Evolutionary conservation across 2,888 invertebrate species (phyloP).

Genomic region (Glyphotaelius pellucidus): DNA sequence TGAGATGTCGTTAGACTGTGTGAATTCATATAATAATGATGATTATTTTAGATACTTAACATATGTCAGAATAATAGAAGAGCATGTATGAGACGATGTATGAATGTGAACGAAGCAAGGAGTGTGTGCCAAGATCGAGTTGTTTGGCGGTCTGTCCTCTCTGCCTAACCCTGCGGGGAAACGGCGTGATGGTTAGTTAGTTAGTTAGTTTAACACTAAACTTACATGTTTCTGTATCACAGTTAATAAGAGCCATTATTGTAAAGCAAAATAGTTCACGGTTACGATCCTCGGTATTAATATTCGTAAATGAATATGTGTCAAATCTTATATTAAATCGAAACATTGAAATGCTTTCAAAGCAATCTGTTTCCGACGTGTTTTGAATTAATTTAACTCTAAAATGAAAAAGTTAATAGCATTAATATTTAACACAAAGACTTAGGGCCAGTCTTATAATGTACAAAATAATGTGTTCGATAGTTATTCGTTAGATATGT

Average conservation of each 20-base stretch:
- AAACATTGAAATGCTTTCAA: neutral
- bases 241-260: neutral
- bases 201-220: no score
- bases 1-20: neutral
- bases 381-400: neutral
- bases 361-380: neutral
- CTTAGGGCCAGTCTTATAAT: neutral
- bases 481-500: neutral
- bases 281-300: neutral
- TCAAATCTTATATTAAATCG: neutral
- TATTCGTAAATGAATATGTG: neutral
- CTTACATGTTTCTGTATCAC: neutral
- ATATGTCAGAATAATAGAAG: no score
- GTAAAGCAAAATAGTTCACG: neutral
- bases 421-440: neutral
- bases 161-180: no score
- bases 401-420: neutral
- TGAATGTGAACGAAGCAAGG: no score
- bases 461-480: neutral
- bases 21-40: neutral
- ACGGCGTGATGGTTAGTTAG: no score
- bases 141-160: no score
- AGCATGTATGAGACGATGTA: no score
- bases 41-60: no score
- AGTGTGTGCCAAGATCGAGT: no score